These are phyloP conservation scores for Eubasilissa regina DNA, from an alignment of 1,140 invertebrate species.

Conservation along the genomic window DNA sequence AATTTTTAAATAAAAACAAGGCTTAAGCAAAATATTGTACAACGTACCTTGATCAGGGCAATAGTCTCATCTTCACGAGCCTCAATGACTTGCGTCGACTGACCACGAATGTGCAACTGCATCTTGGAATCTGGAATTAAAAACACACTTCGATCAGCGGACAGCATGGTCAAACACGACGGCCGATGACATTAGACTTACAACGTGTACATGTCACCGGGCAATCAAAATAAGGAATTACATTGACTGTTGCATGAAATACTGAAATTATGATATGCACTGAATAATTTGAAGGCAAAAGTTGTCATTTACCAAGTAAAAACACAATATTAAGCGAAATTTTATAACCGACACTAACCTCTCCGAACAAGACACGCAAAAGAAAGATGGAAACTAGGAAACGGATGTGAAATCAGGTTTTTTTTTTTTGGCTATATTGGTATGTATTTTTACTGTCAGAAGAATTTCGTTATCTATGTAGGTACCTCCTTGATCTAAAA, in stretches of 20 bases:
- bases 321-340: conserved; percentile 6
- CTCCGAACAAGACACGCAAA: conserved; percentile 47
- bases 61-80: conserved; percentile 69
- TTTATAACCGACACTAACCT: conserved; percentile 44
- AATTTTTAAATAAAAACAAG: not conserved
- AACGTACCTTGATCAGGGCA: conserved; percentile 69
- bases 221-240: not conserved
- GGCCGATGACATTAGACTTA: conserved; percentile 23
- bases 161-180: conserved; percentile 38
- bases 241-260: too few species aligned
- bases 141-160: conserved; percentile 40
- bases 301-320: not conserved
- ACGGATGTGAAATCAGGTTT: conserved; percentile 28
- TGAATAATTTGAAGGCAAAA: not conserved
- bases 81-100: conserved; percentile 70
- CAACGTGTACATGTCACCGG: conserved; percentile 30
- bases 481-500: not conserved
- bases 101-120: conserved; percentile 72
- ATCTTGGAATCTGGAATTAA: conserved; percentile 61
- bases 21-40: not conserved
- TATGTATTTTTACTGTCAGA: not conserved
- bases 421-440: conserved; percentile 9
- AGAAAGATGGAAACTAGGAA: conserved; percentile 54
- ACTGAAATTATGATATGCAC: not conserved
- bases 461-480: not conserved